Base-by-base conservation (phyloP, 2,797 vertebrate species). In the Leptatherina wallacei region DNA sequence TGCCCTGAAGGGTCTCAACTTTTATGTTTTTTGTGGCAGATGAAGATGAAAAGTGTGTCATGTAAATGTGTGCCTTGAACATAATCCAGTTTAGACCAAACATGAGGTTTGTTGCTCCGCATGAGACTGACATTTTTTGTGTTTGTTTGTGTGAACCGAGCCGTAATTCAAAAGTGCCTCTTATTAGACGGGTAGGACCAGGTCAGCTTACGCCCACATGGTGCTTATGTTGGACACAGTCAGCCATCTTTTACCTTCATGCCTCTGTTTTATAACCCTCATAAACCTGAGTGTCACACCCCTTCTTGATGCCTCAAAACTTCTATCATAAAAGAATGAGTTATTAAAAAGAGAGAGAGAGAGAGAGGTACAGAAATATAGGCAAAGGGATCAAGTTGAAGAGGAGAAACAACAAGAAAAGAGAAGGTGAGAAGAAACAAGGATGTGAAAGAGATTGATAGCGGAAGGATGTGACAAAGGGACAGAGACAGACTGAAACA, bases 181-280 rank as follows among this genome's bases (percentile, higher is more conserved):
- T 49, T 74, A 29, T 75, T 6, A 68, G 60, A 85, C 70, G 51
- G 73, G 62, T 70, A 61, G 59, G 77, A 77, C 73, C 58, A 59
- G 14, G 61, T 68, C 62, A 82, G 70, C 61, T 60, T 86, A 87
- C 30, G 38, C 81, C 76, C 62, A 76, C 67, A 55, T 55, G 33
- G 54, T 63, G 30, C 64, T 75, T 80, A 73, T 78, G 72, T 77
- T 81, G 75, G 69, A 69, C 59, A 32, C 64, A 33, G 55, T 56
- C 71, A 64, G 36, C 64, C 71, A 70, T 78, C 70, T 60, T 36
- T 83, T 70, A 78, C 51, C 61, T 69, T 71, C 42, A 66, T 75
- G 57, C 77, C 67, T 75, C 67, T 73, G 38, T 73, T 80, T 85
- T 77, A 79, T 65, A 74, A 67, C 75, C 66, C 60, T 75, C 77